These are phyloP conservation scores for Hirtodrosophila confusa DNA, from an alignment of 2,888 invertebrate genomes.

Conservation along the genomic window DNA sequence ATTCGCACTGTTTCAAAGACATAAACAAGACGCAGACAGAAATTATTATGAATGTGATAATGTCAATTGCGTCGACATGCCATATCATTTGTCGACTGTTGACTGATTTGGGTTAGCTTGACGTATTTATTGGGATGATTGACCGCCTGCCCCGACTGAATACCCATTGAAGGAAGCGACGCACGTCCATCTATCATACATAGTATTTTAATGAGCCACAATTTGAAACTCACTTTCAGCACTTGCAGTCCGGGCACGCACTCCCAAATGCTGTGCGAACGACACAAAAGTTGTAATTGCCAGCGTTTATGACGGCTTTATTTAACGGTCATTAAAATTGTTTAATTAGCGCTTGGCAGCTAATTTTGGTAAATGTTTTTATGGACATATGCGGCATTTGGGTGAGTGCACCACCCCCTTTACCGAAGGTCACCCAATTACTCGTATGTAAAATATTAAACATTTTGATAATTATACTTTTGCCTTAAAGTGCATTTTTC, in stretches of 20 bases:
- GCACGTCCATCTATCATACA: background rate
- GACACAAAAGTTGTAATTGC: constrained; percentile 29
- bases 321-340: constrained; percentile 61
- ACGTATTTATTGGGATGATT: constrained; percentile 44
- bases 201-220: constrained; percentile 1
- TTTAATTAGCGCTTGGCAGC: constrained; percentile 65
- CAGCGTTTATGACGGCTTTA: constrained; percentile 57
- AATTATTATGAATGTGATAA: constrained; percentile 62
- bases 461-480: too few relatives aligned
- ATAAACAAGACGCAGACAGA: constrained; percentile 35
- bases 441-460: too few relatives aligned
- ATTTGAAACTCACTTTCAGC: constrained; percentile 18
- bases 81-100: constrained; percentile 39
- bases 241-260: constrained; percentile 54
- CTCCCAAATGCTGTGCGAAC: constrained; percentile 18
- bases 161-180: constrained; percentile 17
- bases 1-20: constrained; percentile 21
- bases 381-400: constrained; percentile 5
- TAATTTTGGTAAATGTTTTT: constrained; percentile 40
- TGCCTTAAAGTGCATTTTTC: too few relatives aligned
- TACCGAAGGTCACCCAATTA: background rate
- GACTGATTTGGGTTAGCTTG: constrained; percentile 50
- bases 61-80: constrained; percentile 63
- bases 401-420: background rate
- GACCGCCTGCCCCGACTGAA: constrained; percentile 17